Percentiles rank a stretch among this genome's conserved stretches.
These are phyloP conservation scores for Emydura subglobosa DNA, from an alignment of 2,113 vertebrate species.

Conservation along the genomic window DNA sequence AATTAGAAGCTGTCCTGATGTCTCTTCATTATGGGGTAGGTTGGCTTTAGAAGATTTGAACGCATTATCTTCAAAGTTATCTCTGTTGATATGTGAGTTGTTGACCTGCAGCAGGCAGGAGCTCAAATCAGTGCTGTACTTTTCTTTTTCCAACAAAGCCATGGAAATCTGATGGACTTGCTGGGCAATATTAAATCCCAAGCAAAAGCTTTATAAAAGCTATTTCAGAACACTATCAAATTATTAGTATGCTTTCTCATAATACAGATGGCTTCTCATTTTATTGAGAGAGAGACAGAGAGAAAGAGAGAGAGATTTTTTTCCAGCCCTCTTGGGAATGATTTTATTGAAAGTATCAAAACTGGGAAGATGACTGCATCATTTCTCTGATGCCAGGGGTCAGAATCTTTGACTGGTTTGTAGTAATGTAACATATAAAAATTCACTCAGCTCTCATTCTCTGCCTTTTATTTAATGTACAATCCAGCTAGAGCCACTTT, in stretches of 20 bases:
- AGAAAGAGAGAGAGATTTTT: constrained; percentile 39
- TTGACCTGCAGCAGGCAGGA: constrained; percentile 44
- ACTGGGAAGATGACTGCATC: constrained; percentile 70
- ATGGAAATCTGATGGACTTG: constrained; percentile 68
- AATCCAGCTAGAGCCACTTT: constrained; percentile 71
- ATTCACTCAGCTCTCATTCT: constrained; percentile 79
- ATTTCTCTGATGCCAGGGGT: constrained; percentile 77
- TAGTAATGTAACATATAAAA: constrained; percentile 80
- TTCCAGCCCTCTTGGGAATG: constrained; percentile 75
- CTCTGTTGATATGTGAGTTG: constrained; percentile 35
- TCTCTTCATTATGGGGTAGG: neutral
- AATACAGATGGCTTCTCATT: constrained; percentile 77
- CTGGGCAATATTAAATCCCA: constrained; percentile 71
- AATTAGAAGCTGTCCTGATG: neutral
- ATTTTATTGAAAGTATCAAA: constrained; percentile 82
- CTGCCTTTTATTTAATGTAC: constrained; percentile 83
- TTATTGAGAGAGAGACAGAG: constrained; percentile 75
- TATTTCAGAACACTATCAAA: constrained; percentile 76
- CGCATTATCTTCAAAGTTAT: constrained; percentile 5
- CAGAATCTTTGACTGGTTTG: constrained; percentile 81
- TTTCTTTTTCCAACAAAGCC: constrained; percentile 64
- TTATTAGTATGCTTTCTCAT: constrained; percentile 82
- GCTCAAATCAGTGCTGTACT: constrained; percentile 30
- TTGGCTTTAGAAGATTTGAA: constrained; percentile 18
- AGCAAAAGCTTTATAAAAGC: constrained; percentile 76